Evolutionary conservation across 23 tunicate genomes (phyloP), one percentile per base, ranked within the genome.

Genomic region (Clavelina lepadiformis): DNA sequence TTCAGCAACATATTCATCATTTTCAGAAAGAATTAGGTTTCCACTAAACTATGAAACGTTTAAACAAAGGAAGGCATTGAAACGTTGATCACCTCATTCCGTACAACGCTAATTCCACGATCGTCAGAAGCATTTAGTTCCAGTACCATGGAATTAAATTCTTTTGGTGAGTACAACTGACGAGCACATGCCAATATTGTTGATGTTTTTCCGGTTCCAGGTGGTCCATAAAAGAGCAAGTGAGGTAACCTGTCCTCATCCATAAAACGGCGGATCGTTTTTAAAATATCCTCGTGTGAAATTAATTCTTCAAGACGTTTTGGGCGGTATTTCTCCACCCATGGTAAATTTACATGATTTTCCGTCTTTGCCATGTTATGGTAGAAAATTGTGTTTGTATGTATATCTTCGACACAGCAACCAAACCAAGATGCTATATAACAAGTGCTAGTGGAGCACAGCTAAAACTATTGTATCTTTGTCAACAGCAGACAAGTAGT

Each of bases 91-190:
- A 79, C 95, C 71, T 92, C 60, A 33, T 83, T 80, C 58, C 98
- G 62, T 31, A 92, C 98, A 51, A 92, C 83, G 29, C 70, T 74
- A 34, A 92, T 92, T 66, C 98, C 98, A 27, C 98, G 59, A 58
- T 92, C 98, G 53, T 92, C 98, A 31, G 98, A 92, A 1, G 98
- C 98, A 79, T 92, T 92, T 38, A 92, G 49, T 56, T 92, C 98
- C 51, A 92, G 54, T 23, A 92, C 98, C 98, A 92, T 92, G 19
- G 82, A 68, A 51, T 73, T 77, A 29, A 92, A 79, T 67, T 92
- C 85, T 57, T 92, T 92, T 32, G 63, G 62, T 3, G 71, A 64
- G 46, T 92, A 92, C 6, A 92, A 58, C 58, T 82, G 98, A 15
- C 54, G 45, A 3, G 98, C 98, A 65, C 91, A 86, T 13, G 98